phyloP scores from a whole-genome alignment of 2,888 invertebrate genomes.

The Euplagia quadripunctaria region DNA sequence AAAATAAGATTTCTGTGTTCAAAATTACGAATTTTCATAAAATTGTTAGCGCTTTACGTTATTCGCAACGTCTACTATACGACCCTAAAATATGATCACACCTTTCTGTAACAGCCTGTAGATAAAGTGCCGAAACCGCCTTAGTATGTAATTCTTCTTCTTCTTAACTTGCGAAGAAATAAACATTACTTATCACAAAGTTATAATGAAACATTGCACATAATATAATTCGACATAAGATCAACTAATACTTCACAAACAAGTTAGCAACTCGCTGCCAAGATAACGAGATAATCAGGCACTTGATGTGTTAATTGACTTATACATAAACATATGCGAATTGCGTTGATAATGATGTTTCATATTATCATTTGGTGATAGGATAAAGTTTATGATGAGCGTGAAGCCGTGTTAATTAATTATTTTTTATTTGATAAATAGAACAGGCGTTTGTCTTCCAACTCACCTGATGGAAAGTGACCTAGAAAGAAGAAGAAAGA shows the following conservation, averaged over 20 bases:
- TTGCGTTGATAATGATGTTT: background rate
- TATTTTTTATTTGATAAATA: too few relatives aligned
- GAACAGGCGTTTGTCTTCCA: too few relatives aligned
- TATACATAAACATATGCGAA: slow-evolving; percentile 1
- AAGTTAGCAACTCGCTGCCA: slow-evolving; percentile 15
- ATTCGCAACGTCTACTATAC: too few relatives aligned
- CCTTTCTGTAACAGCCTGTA: too few relatives aligned
- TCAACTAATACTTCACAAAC: slow-evolving; percentile 9
- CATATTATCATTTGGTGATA: background rate
- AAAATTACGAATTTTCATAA: too few relatives aligned
- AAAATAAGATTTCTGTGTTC: too few relatives aligned
- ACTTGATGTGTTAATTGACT: slow-evolving; percentile 6
- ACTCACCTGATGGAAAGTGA: too few relatives aligned
- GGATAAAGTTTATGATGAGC: background rate
- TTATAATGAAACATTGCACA: slow-evolving; percentile 12
- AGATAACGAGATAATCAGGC: slow-evolving; percentile 7
- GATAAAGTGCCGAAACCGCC: background rate
- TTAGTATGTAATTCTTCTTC: background rate
- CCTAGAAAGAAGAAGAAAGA: too few relatives aligned
- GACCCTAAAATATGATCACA: too few relatives aligned
- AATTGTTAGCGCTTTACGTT: too few relatives aligned
- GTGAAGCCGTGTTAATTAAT: background rate
- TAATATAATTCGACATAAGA: slow-evolving; percentile 15
- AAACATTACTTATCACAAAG: background rate
- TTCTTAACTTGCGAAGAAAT: background rate